Evolutionary conservation across 2,113 vertebrate species (phyloP).

Genomic region (Scomber scombrus): DNA sequence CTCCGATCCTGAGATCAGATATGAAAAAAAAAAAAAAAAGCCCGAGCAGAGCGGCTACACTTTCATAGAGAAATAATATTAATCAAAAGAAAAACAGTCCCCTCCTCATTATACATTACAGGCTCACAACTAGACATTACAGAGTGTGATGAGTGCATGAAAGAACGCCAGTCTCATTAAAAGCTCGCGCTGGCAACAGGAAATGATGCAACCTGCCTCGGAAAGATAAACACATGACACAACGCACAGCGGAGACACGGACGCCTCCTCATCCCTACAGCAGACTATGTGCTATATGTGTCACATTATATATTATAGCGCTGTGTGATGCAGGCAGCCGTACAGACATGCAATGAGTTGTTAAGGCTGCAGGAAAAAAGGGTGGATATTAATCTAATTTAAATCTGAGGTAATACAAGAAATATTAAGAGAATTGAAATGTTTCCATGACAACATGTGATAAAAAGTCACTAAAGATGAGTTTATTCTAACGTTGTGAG

Average conservation of each 20-base stretch:
- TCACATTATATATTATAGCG: not conserved
- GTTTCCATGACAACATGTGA: no score
- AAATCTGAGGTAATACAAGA: no score
- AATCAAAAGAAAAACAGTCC: constrained; percentile 57
- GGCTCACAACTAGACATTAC: constrained; percentile 23
- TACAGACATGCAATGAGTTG: not conserved
- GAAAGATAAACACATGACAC: constrained; percentile 62
- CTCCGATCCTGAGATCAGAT: constrained; percentile 43
- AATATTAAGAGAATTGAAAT: no score
- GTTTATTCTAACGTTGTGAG: no score
- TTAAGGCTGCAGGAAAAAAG: not conserved
- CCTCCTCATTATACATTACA: constrained; percentile 4
- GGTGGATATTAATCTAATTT: not conserved
- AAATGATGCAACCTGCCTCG: constrained; percentile 37
- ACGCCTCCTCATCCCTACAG: constrained; percentile 50
- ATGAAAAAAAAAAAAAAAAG: constrained; percentile 3
- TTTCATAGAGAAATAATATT: not conserved
- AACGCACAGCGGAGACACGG: not conserved
- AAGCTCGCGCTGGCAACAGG: constrained; percentile 19
- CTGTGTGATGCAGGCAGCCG: constrained; percentile 1
- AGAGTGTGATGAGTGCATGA: constrained; percentile 35
- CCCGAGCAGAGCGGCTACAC: constrained; percentile 5
- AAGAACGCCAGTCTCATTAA: constrained; percentile 30
- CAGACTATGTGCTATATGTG: not conserved
- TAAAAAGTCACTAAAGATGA: no score